Percentiles rank a stretch among this genome's conserved stretches.
phyloP scores from a whole-genome alignment of 2,797 vertebrate species.

The Urophycis tenuis region DNA sequence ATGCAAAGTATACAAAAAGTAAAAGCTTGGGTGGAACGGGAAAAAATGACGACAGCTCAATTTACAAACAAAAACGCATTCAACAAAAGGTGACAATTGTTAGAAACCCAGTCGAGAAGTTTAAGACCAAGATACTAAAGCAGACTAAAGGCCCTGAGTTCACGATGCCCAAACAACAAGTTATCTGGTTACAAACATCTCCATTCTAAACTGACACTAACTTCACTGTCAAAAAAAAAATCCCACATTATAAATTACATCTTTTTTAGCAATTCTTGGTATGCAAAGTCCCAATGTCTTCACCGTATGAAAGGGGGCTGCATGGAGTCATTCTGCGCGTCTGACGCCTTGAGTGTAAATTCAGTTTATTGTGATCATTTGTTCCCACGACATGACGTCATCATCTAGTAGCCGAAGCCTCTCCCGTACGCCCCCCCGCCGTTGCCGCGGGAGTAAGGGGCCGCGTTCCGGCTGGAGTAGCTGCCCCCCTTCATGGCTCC shows the following conservation, averaged over 20 bases:
- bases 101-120: conserved; percentile 34
- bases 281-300: conserved; percentile 57
- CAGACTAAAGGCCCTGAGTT: conserved; percentile 67
- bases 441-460: conserved; percentile 76
- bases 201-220: conserved; percentile 50
- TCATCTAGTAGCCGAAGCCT: conserved; percentile 74
- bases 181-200: conserved; percentile 53
- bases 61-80: conserved; percentile 41
- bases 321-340: conserved; percentile 35
- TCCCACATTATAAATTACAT: conserved; percentile 50
- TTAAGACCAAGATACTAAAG: conserved; percentile 58
- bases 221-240: conserved; percentile 38
- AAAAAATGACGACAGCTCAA: conserved; percentile 26
- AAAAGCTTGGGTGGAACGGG: conserved; percentile 52
- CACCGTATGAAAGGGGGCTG: conserved; percentile 49
- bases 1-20: conserved; percentile 40
- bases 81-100: conserved; percentile 39
- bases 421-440: conserved; percentile 76
- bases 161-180: conserved; percentile 61
- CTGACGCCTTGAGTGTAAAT: conserved; percentile 39
- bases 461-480: conserved; percentile 75
- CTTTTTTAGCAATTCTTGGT: conserved; percentile 48
- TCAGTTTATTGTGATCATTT: conserved; percentile 55
- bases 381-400: conserved; percentile 46
- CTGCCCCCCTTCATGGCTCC: conserved; percentile 85